Base-by-base conservation (phyloP, 30 jellyfish, hydroid and myxozoan genomes). In the Cassiopea xamachana region DNA sequence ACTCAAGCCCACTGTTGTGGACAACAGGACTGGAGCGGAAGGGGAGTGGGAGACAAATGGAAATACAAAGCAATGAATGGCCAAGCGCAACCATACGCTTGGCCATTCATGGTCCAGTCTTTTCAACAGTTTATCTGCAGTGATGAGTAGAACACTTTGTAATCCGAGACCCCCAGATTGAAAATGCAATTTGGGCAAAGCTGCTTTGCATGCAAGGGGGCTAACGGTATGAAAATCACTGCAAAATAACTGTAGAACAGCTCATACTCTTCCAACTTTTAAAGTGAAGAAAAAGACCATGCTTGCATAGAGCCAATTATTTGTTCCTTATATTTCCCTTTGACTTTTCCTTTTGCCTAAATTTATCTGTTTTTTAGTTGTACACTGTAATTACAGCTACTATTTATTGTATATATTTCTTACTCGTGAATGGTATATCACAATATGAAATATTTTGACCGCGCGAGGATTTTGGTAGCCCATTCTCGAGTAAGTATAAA, bases 261-360 rank as follows among this genome's bases (percentile, higher is more conserved):
- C 76, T 67, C 43, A 67, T 67, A 67, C 76, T 14, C 15, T 67
- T 67, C 76, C 76, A 67, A 67, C 76, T 2, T 67, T 67, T 67
- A 67, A 19, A 67, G 64, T 67, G 76, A 48, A 48, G 74, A 16
- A 43, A 44, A 49, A 79, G 18, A 7, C 48, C 68, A 81, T 81
- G 15, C 90, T 58, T 8, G 47, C 47, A 45, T 47, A 59, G 49
- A 7, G 6, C 47, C 15, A 27, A 55, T 55, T 55, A 55, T 55
- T 55, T 55, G 7, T 55, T 10, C 12, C 64, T 55, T 55, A 3
- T 3, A 55, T 6, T 10, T 55, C 0, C 64, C 0, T 55, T 6
- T 10, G 7, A 55, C 64, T 55, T 10, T 55, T 55, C 64, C 12
- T 55, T 55, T 55, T 55, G 7, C 64, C 12, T 55, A 55, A 55